Evolutionary conservation across 2,888 invertebrate species (phyloP), one percentile per base, ranked within the genome.

Genomic region (Exocentrus adspersus): DNA sequence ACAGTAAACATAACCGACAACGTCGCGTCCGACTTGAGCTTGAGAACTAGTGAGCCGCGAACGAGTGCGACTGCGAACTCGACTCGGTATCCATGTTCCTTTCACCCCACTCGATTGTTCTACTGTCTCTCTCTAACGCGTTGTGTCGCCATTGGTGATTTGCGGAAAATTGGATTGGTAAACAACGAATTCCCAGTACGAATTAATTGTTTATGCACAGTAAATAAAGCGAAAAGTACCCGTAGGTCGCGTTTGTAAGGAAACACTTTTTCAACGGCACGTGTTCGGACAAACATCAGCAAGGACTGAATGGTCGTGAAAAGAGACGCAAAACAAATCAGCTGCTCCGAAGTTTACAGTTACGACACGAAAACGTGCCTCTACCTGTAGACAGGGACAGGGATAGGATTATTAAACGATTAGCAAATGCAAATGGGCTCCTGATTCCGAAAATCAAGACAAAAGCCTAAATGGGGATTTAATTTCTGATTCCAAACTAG

Each of bases 81-180:
- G 46, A 63, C 63, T 70, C 62, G 71, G 74, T 70, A 68, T 72
- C 72, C 73, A 73, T 76, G 74, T 73, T 72, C 72, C 67, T 69
- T 56, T 65, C 5, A 58, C 67, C 63, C 67, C 70, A 62, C 71
- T 62, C 28, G 12, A 12, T 17, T 20, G 3, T 24, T 14, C 28
- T 28, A 14, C 48, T 28, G 10, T 48, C 48, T 48, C 48, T 48
- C 21, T 48, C 28, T 12, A 37, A 12, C 37, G 10, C 37, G 37
- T 37, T 37, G 12, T 37, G 37, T 37, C 12, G 12, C 37, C n/a
- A n/a, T n/a, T n/a, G n/a, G 14, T 37, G 16, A 48, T 48, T 48
- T 48, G 16, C 28, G 14, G 48, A 16, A 16, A 28, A 24, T 16
- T n/a, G 28, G 17, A 28, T 12, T 14, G 20, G 10, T 2, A 48